A percentile compares a stretch with the other conserved stretches of the same genome.
These are phyloP conservation scores for Parasteatoda lunata DNA, from an alignment of 2,888 invertebrate genomes.

Conservation along the genomic window DNA sequence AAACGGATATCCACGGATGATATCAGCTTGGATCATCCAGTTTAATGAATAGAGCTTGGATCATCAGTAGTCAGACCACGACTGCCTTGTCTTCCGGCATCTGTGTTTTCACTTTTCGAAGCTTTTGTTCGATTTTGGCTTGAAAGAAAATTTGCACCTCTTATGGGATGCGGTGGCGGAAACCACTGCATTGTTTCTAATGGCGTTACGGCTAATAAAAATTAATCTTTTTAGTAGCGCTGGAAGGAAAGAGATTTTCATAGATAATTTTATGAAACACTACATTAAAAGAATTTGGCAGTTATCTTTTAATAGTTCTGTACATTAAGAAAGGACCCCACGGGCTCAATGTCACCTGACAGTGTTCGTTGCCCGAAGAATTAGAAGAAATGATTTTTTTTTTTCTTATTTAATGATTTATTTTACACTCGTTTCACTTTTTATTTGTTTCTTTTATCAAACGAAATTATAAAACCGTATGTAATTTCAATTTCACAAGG, in stretches of 20 bases:
- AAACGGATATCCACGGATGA: slow-evolving; percentile 23
- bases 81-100: slow-evolving; percentile 36
- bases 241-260: no score
- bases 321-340: no score
- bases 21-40: slow-evolving; percentile 33
- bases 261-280: background rate
- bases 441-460: no score
- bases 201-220: background rate
- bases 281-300: background rate
- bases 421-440: no score
- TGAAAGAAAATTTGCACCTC: slow-evolving; percentile 2
- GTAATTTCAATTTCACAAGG: no score
- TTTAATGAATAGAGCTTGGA: slow-evolving; percentile 10
- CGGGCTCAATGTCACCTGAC: no score
- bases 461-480: no score
- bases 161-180: background rate
- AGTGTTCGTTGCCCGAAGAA: no score
- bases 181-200: background rate
- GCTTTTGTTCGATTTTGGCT: background rate
- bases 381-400: no score
- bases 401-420: no score
- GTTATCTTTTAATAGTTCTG: no score
- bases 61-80: slow-evolving; percentile 27
- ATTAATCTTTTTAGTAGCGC: no score
- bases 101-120: slow-evolving; percentile 10